Base-by-base conservation (phyloP, 2,797 vertebrate genomes). In the Triplophysa bombifrons region DNA sequence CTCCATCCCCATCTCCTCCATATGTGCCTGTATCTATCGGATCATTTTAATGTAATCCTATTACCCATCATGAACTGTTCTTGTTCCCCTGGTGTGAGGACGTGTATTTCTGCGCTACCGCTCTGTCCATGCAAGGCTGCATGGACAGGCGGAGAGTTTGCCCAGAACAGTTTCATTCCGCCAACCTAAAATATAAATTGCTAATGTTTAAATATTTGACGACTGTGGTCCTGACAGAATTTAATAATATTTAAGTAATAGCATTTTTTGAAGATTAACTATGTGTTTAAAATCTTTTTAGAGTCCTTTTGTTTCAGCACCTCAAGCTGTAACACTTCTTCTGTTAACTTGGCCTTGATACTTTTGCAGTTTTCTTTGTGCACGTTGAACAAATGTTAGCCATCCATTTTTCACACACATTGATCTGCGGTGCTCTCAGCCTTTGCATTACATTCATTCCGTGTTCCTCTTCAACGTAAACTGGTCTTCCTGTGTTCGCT, bases 361-460 rank as follows among this genome's bases (percentile, higher is more conserved):
- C n/a, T n/a, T 56, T 50, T 12, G 34, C 34, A 51, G 25, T 30
- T 72, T 12, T 58, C 34, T 12, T 71, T 64, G 20, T 77, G 53
- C 14, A 50, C 11, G 1, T 27, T 77, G 44, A 77, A 53, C 38
- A 46, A 46, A 67, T 55, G 25, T 65, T 63, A 55, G 19, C n/a
- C 66, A 75, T 71, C 56, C 65, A 53, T 70, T 20, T 44, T 70
- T 61, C 76, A 74, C 48, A 65, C 8, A 2, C 20, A 38, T n/a
- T 70, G 46, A 34, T 19, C 48, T 70, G 70, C 64, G 48, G 48
- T 79, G 41, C 76, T 14, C 65, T 27, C 73, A 41, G 6, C 19
- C 17, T 46, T 72, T 51, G 48, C 9, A 30, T 76, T 66, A 80
- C 46, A 7, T 41, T 5, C 11, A 30, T 60, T 58, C 56, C 51